Conservation (phyloP, 2,888 invertebrate species). For the Muschampia plurimacula region DNA sequence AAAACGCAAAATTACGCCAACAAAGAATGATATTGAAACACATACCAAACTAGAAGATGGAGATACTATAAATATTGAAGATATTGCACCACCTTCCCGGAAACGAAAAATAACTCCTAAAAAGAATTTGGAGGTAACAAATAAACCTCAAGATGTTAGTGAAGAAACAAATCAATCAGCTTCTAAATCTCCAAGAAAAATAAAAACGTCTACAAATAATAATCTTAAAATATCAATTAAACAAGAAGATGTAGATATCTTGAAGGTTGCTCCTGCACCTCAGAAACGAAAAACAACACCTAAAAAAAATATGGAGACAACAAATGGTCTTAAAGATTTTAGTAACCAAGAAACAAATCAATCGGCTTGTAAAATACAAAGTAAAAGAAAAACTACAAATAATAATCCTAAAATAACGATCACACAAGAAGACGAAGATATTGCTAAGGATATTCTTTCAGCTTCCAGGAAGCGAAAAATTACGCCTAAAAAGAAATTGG, state of each 20-base stretch:
- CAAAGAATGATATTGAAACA: not conserved
- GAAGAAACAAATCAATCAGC: not conserved
- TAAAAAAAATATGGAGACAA: constrained; percentile 47
- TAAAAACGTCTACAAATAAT: constrained; percentile 5
- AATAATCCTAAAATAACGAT: not conserved
- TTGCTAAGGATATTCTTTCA: not conserved
- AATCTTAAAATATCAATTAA: not conserved
- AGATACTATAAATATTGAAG: constrained; percentile 26
- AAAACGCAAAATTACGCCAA: not conserved
- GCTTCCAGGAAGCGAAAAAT: not conserved
- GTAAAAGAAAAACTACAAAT: not conserved
- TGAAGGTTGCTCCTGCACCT: constrained; percentile 37
- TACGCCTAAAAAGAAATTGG: constrained; percentile 2
- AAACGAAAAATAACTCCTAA: constrained; percentile 53
- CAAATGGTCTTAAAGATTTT: not conserved
- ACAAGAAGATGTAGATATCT: constrained; percentile 26
- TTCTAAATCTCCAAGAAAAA: constrained; percentile 18
- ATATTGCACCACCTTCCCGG: constrained; percentile 37
- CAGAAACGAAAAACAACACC: constrained; percentile 51
- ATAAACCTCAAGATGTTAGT: not conserved
- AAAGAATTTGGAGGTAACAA: constrained; percentile 44
- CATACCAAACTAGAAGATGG: constrained; percentile 21
- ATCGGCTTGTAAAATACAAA: not conserved
- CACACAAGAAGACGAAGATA: not conserved
- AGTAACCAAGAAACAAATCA: not conserved